Evolutionary conservation across 2,888 invertebrate species (phyloP).

Genomic region (Drosophila silvestris): DNA sequence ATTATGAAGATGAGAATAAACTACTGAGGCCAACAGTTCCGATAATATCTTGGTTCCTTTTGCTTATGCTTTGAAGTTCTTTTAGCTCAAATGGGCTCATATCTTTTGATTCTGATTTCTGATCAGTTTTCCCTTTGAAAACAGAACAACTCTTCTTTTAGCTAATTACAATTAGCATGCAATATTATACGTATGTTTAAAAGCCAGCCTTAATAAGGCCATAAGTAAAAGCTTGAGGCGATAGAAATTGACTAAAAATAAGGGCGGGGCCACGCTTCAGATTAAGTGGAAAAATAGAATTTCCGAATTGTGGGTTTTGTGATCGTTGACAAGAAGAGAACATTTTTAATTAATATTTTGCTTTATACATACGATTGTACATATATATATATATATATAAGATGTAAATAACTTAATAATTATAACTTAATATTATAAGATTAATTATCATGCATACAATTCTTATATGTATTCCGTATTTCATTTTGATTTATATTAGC

Average conservation of each 20-base stretch:
- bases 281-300: neutral
- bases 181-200: neutral
- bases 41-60: neutral
- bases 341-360: rapidly evolving
- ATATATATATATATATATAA: neutral
- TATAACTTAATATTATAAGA: no score
- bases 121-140: neutral
- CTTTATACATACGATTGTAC: neutral
- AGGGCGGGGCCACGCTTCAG: neutral
- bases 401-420: neutral
- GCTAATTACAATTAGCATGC: no score
- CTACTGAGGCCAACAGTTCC: neutral
- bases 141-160: neutral
- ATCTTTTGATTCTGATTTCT: neutral
- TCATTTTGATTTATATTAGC: no score
- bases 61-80: neutral
- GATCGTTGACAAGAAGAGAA: neutral
- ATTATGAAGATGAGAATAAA: no score
- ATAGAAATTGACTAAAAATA: neutral
- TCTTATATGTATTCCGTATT: neutral
- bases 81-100: neutral
- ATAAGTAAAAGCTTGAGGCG: neutral
- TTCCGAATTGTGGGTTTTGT: neutral
- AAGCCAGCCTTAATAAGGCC: neutral
- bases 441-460: neutral